Evolutionary conservation across 2,113 vertebrate genomes (phyloP).

Genomic region (Oreocharis arfaki): DNA sequence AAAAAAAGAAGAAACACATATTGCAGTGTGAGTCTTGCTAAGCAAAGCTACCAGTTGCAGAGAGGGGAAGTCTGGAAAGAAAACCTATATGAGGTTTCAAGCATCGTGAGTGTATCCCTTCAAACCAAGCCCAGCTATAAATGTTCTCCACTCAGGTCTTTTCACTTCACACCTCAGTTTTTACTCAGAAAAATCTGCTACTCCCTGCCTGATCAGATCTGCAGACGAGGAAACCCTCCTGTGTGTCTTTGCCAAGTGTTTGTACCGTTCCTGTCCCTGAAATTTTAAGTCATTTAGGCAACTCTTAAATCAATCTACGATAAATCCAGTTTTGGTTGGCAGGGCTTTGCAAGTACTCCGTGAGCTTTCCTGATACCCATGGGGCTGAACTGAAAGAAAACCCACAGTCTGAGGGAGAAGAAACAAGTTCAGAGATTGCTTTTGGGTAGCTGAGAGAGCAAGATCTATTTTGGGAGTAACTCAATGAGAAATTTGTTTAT

Average conservation of each 20-base stretch:
- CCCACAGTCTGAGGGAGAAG: neutral
- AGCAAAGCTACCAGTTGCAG: neutral
- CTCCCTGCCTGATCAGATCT: neutral
- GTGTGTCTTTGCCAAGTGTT: neutral
- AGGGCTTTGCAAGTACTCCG: neutral
- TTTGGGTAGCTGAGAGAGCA: neutral
- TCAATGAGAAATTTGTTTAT: slow-evolving; percentile 44
- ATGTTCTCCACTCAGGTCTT: neutral
- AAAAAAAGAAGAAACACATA: neutral
- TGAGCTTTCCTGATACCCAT: neutral
- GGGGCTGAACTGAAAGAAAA: slow-evolving; percentile 2
- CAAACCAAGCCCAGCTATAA: neutral
- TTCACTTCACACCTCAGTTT: neutral
- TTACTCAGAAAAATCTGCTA: neutral
- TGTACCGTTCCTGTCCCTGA: neutral
- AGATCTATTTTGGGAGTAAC: slow-evolving; percentile 25
- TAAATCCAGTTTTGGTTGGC: slow-evolving; percentile 8
- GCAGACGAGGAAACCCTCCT: neutral
- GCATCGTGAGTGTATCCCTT: neutral
- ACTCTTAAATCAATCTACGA: slow-evolving; percentile 7
- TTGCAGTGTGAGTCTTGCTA: neutral
- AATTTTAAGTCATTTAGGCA: neutral
- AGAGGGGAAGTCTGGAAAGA: neutral
- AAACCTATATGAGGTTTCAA: neutral
- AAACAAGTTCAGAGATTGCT: neutral